A percentile compares a stretch with the other conserved stretches of the same genome.
Evolutionary conservation across 1,140 invertebrate genomes (phyloP).

Genomic region (Thrips palmi): DNA sequence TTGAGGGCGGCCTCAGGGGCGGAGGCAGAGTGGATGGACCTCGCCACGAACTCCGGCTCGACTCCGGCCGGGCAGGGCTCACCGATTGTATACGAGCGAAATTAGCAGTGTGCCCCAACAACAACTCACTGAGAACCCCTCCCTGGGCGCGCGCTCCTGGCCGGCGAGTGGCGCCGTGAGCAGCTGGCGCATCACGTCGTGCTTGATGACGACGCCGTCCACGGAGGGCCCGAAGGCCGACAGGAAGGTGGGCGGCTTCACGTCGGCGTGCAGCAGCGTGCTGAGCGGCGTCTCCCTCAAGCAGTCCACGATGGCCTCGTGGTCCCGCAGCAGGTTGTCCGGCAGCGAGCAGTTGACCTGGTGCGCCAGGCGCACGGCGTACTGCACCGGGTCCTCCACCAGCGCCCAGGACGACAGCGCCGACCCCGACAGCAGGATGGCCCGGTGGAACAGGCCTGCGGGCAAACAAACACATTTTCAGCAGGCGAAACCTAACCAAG

Average conservation of each 20-base stretch:
- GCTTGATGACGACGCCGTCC: constrained; percentile 69
- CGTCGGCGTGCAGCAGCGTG: constrained; percentile 57
- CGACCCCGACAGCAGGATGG: constrained; percentile 80
- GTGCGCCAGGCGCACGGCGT: constrained; percentile 64
- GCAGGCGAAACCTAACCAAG: no score
- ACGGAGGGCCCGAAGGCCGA: constrained; percentile 71
- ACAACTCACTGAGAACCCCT: no score
- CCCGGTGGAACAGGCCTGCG: constrained; percentile 70
- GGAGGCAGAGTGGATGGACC: no score
- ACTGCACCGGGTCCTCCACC: constrained; percentile 72
- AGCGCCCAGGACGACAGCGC: constrained; percentile 86
- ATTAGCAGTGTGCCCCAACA: no score
- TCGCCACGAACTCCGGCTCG: no score
- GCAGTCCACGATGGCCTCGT: constrained; percentile 64
- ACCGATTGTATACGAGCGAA: no score
- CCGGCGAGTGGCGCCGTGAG: constrained; percentile 22
- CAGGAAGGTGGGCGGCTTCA: constrained; percentile 63
- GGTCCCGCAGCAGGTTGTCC: constrained; percentile 53
- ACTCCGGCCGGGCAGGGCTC: no score
- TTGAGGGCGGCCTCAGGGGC: no score
- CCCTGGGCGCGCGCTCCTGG: no score
- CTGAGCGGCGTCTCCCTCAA: constrained; percentile 54
- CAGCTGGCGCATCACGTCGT: constrained; percentile 54
- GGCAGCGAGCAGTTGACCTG: constrained; percentile 73
- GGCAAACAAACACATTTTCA: no score